phyloP scores from a whole-genome alignment of 2,113 vertebrate species.

The Sigmodon hispidus region DNA sequence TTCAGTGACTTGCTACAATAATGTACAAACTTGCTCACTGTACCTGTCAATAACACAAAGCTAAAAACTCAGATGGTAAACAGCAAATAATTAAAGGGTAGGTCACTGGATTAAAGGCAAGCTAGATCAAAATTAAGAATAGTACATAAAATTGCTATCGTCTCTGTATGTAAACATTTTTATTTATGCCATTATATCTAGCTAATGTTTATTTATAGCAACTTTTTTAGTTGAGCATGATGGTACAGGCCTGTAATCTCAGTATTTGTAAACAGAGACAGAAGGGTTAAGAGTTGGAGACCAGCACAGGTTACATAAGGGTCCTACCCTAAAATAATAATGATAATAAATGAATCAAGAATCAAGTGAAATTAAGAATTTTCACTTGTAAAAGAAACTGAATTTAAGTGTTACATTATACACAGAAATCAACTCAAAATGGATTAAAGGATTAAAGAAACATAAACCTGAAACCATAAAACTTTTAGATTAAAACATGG shows the following conservation, averaged over 20 bases:
- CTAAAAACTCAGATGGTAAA: constrained; percentile 7
- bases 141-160: not conserved
- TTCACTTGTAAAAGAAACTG: not conserved
- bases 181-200: constrained; percentile 10
- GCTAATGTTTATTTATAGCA: constrained; percentile 24
- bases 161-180: constrained; percentile 23
- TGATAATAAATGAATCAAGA: not conserved
- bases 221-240: not conserved
- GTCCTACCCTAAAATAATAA: not conserved
- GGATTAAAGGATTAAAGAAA: not conserved
- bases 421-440: not conserved
- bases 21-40: constrained; percentile 13
- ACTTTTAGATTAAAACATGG: not conserved
- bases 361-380: not conserved
- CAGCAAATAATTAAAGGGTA: constrained; percentile 30
- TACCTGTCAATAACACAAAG: constrained; percentile 25
- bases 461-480: constrained; percentile 3
- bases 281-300: not conserved
- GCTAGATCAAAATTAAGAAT: not conserved
- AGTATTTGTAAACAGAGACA: not conserved
- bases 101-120: constrained; percentile 15
- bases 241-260: not conserved
- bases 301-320: not conserved
- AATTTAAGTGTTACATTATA: not conserved
- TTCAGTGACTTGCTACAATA: constrained; percentile 33